Percentiles rank a stretch among this genome's conserved stretches.
phyloP scores from a whole-genome alignment of 2,113 vertebrate genomes.

The Circaetus cinerascens region DNA sequence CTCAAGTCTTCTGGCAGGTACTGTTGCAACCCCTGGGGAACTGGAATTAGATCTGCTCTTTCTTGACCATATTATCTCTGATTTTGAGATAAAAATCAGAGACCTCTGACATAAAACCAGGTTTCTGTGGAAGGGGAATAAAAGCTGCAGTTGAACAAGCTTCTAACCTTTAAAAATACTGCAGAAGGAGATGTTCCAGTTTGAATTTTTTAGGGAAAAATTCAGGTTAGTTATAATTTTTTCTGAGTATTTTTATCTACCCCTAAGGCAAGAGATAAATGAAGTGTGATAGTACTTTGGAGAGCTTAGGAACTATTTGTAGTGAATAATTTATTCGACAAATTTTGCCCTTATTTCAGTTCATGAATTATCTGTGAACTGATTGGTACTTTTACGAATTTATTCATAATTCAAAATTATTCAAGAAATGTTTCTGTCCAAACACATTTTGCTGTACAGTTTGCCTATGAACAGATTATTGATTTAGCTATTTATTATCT shows the following conservation, averaged over 20 bases:
- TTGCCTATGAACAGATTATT: constrained; percentile 33
- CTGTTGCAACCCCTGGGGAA: neutral
- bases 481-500: constrained; percentile 28
- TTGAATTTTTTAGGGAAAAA: constrained; percentile 41
- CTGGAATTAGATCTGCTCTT: neutral
- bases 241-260: constrained; percentile 61
- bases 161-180: neutral
- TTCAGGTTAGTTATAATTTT: constrained; percentile 59
- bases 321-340: constrained; percentile 66
- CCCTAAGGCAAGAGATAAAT: constrained; percentile 68
- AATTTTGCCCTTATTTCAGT: constrained; percentile 66
- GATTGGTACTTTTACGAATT: constrained; percentile 49
- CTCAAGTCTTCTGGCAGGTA: neutral
- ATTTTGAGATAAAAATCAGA: neutral
- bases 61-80: neutral
- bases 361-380: constrained; percentile 71
- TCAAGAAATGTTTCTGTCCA: constrained; percentile 54
- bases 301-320: constrained; percentile 65
- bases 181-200: neutral
- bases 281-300: constrained; percentile 60
- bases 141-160: neutral
- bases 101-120: neutral
- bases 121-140: neutral
- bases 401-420: constrained; percentile 66
- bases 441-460: constrained; percentile 38